A percentile compares a stretch with the other conserved stretches of the same genome.
Conservation (phyloP, 2,888 invertebrate species). For the Melitaea athalia region DNA sequence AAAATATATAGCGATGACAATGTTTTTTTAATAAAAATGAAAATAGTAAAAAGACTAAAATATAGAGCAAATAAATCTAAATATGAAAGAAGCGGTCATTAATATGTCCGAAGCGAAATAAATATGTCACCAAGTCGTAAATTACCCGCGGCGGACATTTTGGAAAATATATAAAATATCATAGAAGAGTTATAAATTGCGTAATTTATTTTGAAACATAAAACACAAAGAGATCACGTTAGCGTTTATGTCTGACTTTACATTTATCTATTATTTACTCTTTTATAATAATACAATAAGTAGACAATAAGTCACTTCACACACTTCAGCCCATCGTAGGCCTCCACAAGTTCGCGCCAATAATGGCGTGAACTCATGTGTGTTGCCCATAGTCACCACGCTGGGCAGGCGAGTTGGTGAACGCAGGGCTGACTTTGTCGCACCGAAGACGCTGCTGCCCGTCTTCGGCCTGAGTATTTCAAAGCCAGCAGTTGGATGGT, state of each 20-base stretch:
- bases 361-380: no score
- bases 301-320: no score
- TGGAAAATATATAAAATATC: slow-evolving; percentile 1
- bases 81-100: slow-evolving; percentile 11
- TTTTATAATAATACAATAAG: no score
- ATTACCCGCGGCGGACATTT: slow-evolving; percentile 3
- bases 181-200: background rate
- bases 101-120: slow-evolving; percentile 12
- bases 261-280: background rate
- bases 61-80: slow-evolving; percentile 8
- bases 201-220: background rate
- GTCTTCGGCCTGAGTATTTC: no score
- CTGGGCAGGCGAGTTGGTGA: no score
- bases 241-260: background rate
- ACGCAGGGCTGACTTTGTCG: no score
- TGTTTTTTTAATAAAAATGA: background rate
- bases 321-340: no score
- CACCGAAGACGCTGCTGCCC: no score
- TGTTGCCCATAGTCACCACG: no score
- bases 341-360: no score
- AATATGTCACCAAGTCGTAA: slow-evolving; percentile 19
- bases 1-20: background rate
- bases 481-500: no score
- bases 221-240: background rate
- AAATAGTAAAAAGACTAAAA: slow-evolving; percentile 9